Base-by-base conservation (phyloP, 1,140 invertebrate species). In the Ostrea denselamellosa region DNA sequence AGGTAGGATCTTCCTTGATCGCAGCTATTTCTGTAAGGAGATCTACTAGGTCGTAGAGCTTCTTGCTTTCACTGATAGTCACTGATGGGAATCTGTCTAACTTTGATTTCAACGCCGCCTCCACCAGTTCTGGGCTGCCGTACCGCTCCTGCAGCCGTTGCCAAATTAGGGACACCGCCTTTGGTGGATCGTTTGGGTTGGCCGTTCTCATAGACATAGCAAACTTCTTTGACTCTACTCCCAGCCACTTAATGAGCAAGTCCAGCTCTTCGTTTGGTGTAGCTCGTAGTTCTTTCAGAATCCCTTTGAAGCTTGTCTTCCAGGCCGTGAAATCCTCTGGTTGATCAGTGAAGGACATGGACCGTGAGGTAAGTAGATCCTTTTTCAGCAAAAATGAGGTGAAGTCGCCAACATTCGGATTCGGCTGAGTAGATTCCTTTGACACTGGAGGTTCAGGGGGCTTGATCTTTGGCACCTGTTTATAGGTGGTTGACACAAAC, bases 121-220 rank as follows among this genome's bases (percentile, higher is more conserved):
- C 90, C 0, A 90, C 83, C 14, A 89, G 54, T 85, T 91, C 89
- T 34, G 89, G 87, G n/a, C 77, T 81, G 14, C 87, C 89, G 54
- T 89, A 89, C 2, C 90, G 82, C 28, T 91, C 87, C 10, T 91
- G 86, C 9, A 91, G 85, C 3, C 87, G 58, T 3, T 88, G 19
- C 89, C 88, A 87, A 53, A 90, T 85, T 10, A 71, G 52, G 17
- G 51, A 8, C 25, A 90, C 28, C 8, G 62, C 88, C 44, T 51
- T 86, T 7, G 54, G 25, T 10, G 88, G 88, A 71, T 90, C 77
- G 0, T 84, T 68, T 12, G 54, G 44, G 54, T 88, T 89, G 22
- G 88, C 54, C 17, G 85, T 77, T 34, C 86, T 53, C 25, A 89
- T 51, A 22, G 62, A 87, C n/a, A 77, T 58, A 2, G 86, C 90